Conservation (phyloP, 2,113 vertebrate genomes). For the Columba livia region DNA sequence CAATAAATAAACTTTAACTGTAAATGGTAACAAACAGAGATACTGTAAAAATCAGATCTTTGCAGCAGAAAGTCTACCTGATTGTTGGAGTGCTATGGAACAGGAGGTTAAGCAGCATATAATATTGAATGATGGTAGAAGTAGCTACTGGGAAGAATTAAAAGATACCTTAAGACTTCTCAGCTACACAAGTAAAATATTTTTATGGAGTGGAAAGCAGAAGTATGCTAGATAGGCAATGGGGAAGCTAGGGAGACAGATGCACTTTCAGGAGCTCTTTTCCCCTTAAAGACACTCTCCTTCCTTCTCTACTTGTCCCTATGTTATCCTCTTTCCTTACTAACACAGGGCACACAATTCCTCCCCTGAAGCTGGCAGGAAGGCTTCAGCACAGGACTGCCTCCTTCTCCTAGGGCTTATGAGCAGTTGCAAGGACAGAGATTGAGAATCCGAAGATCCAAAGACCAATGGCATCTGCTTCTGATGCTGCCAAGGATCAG, state of each 20-base stretch:
- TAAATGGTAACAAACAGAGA: background rate
- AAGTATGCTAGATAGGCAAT: background rate
- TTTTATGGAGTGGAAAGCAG: background rate
- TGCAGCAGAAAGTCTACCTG: background rate
- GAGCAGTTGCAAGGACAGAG: background rate
- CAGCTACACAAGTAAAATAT: background rate
- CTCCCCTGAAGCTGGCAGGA: background rate
- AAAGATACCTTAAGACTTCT: background rate
- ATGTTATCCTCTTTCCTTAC: background rate
- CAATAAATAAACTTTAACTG: background rate
- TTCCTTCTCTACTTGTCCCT: background rate
- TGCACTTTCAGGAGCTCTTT: fast-evolving
- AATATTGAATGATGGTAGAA: background rate
- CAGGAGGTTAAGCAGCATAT: background rate
- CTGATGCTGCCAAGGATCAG: background rate
- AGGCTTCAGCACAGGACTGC: background rate
- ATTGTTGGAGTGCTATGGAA: background rate
- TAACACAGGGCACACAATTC: background rate
- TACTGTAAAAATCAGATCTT: background rate
- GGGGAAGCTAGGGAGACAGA: background rate
- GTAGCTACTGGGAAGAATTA: background rate
- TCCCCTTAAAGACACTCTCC: background rate
- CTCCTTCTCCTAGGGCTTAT: background rate
- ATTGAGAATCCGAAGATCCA: background rate
- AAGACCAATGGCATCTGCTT: background rate